A percentile compares a stretch with the other conserved stretches of the same genome.
Conservation (phyloP, 2,113 vertebrate genomes). For the Hydrochoerus hydrochaeris region DNA sequence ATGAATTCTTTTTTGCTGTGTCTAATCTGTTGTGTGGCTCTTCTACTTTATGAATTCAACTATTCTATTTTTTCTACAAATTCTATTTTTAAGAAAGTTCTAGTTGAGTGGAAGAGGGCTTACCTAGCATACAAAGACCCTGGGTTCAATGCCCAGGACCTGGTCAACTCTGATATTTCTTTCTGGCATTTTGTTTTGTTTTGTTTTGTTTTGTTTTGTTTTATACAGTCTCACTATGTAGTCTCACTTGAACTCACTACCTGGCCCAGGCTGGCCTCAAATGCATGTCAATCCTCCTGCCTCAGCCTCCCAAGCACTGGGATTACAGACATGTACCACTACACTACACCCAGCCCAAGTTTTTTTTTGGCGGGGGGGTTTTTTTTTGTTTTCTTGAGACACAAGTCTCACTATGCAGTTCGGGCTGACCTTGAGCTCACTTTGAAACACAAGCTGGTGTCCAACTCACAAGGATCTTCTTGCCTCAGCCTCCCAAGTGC, state of each 20-base stretch:
- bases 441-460: too few relatives aligned
- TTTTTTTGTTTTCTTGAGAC: too few relatives aligned
- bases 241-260: too few relatives aligned
- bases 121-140: not conserved
- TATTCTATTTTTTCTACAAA: not conserved
- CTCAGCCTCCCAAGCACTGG: not conserved
- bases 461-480: too few relatives aligned
- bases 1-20: slow-evolving; percentile 11
- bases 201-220: not conserved
- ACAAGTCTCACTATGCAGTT: too few relatives aligned
- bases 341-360: not conserved
- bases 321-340: not conserved
- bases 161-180: not conserved
- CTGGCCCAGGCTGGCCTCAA: not conserved
- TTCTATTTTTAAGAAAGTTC: not conserved
- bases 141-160: not conserved
- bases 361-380: too few relatives aligned
- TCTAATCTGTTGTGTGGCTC: slow-evolving; percentile 28
- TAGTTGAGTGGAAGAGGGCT: not conserved
- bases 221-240: not conserved
- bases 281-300: not conserved
- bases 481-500: too few relatives aligned
- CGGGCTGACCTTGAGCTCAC: too few relatives aligned
- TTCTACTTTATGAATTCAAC: slow-evolving; percentile 43
- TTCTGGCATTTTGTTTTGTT: not conserved